phyloP scores from a whole-genome alignment of 2,113 vertebrate species.

The Tautogolabrus adspersus region DNA sequence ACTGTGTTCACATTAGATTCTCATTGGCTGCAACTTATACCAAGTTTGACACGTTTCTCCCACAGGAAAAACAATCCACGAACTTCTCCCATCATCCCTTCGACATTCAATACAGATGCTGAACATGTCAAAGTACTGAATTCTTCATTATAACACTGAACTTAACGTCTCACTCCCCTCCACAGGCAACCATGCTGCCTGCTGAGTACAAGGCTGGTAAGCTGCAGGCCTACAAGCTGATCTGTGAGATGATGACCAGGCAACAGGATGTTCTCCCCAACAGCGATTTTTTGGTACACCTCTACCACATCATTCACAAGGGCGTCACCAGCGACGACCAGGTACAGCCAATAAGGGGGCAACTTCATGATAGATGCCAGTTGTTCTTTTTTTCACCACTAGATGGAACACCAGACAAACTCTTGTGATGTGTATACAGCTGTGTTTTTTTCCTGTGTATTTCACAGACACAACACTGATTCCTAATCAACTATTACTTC shows the following conservation, averaged over 20 bases:
- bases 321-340: slow-evolving; percentile 93
- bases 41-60: too few relatives aligned
- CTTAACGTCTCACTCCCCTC: neutral
- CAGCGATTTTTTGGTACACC: slow-evolving; percentile 95
- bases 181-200: slow-evolving; percentile 92
- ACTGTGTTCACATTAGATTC: too few relatives aligned
- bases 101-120: neutral
- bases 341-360: slow-evolving; percentile 83
- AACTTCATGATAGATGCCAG: neutral
- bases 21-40: too few relatives aligned
- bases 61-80: too few relatives aligned
- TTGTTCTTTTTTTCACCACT: slow-evolving; percentile 27
- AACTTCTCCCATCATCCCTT: neutral
- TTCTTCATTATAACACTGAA: neutral
- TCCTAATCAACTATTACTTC: neutral
- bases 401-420: slow-evolving; percentile 62
- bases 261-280: slow-evolving; percentile 97
- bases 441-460: neutral
- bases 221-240: slow-evolving; percentile 93
- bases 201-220: slow-evolving; percentile 94
- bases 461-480: neutral
- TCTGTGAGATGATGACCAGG: slow-evolving; percentile 98
- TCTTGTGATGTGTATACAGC: neutral
- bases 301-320: slow-evolving; percentile 94
- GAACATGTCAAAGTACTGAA: neutral